phyloP scores from a whole-genome alignment of 2,888 invertebrate species.

The Rambutsinella grinnellia region DNA sequence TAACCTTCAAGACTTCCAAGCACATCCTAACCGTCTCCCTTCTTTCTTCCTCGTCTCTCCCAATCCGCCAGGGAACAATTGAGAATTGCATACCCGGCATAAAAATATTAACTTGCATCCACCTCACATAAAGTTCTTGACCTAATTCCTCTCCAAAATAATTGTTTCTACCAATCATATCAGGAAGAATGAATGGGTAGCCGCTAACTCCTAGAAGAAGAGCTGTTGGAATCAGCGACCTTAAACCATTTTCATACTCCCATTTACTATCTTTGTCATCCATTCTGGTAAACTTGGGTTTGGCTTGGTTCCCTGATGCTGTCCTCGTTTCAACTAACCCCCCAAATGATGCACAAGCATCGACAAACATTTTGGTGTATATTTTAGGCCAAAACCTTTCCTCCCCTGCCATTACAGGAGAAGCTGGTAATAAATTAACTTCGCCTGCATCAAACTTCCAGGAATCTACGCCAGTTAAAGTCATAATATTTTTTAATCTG shows the following conservation, averaged over 20 bases:
- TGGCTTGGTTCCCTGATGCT: conserved; percentile 78
- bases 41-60: not conserved
- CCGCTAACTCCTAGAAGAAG: conserved; percentile 74
- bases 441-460: conserved; percentile 89
- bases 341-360: conserved; percentile 69
- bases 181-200: conserved; percentile 82
- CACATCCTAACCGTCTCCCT: conserved; percentile 49
- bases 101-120: conserved; percentile 83
- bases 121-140: conserved; percentile 80
- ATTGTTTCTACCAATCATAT: conserved; percentile 77
- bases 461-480: conserved; percentile 78
- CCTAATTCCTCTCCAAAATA: conserved; percentile 69
- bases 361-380: conserved; percentile 53
- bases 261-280: conserved; percentile 76
- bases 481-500: conserved; percentile 71
- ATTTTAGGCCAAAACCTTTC: conserved; percentile 36
- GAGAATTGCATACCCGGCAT: conserved; percentile 86
- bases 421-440: conserved; percentile 75
- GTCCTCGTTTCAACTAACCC: conserved; percentile 78
- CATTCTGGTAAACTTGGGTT: conserved; percentile 81
- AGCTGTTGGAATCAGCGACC: conserved; percentile 70
- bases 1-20: conserved; percentile 28
- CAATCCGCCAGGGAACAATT: conserved; percentile 84
- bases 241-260: conserved; percentile 70
- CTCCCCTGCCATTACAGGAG: too few species aligned